Conservation (phyloP, 2,888 invertebrate species). For the Pilophorus perplexus region DNA sequence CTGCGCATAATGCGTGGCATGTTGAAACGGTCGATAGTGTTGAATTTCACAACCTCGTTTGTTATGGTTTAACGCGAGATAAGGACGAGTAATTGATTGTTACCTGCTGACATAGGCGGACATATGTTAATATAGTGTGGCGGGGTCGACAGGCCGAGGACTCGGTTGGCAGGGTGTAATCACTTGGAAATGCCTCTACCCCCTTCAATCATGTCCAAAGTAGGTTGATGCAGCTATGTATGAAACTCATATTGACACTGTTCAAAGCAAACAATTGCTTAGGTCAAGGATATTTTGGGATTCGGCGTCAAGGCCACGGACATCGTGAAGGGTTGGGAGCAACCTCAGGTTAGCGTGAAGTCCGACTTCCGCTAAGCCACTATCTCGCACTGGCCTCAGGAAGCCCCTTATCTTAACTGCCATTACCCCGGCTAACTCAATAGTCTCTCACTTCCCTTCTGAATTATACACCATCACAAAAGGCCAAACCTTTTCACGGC, state of each 20-base stretch:
- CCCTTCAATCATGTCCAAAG: not conserved
- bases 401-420: slow-evolving; percentile 25
- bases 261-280: too few relatives aligned
- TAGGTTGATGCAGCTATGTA: too few relatives aligned
- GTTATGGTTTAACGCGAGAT: too few relatives aligned
- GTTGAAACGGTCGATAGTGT: too few relatives aligned
- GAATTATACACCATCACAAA: slow-evolving; percentile 21
- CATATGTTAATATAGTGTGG: not conserved
- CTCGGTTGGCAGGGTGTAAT: slow-evolving; percentile 4
- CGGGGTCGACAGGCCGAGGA: not conserved
- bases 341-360: slow-evolving; percentile 31
- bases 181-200: not conserved
- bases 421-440: slow-evolving; percentile 30
- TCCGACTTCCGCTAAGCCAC: slow-evolving; percentile 1
- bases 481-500: too few relatives aligned
- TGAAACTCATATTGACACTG: too few relatives aligned
- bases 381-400: slow-evolving; percentile 15
- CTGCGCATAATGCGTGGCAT: too few relatives aligned
- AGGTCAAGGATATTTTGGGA: too few relatives aligned
- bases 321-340: too few relatives aligned
- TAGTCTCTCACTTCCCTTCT: slow-evolving; percentile 26
- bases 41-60: too few relatives aligned
- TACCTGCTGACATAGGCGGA: slow-evolving; percentile 7
- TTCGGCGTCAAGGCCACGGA: too few relatives aligned
- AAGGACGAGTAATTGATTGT: not conserved